These are phyloP conservation scores for Odontesthes bonariensis DNA, from an alignment of 2,113 vertebrate genomes.

Conservation along the genomic window DNA sequence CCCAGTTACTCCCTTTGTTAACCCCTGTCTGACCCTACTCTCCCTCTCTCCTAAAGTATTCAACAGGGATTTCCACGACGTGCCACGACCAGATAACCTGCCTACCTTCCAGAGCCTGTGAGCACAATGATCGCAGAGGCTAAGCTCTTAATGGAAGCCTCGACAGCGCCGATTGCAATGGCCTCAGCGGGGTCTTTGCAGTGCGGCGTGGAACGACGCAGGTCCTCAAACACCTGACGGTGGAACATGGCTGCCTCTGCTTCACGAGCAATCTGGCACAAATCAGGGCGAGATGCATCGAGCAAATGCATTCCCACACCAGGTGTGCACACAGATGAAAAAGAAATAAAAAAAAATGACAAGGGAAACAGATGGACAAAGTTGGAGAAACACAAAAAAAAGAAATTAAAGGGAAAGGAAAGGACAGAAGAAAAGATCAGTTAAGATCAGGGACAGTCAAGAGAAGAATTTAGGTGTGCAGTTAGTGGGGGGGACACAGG, in stretches of 20 bases:
- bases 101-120: slow-evolving; percentile 99
- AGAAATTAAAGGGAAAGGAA: not conserved
- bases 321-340: slow-evolving; percentile 4
- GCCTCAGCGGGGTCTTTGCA: slow-evolving; percentile 92
- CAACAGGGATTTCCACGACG: slow-evolving; percentile 6
- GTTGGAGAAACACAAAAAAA: slow-evolving; percentile 11
- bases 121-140: slow-evolving; percentile 95
- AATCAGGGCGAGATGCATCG: slow-evolving; percentile 55
- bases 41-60: slow-evolving; percentile 37
- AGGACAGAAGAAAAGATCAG: not conserved
- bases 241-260: slow-evolving; percentile 99
- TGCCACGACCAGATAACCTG: slow-evolving; percentile 45
- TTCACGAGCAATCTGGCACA: slow-evolving; percentile 95
- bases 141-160: slow-evolving; percentile 98
- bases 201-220: slow-evolving; percentile 90
- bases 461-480: slow-evolving; percentile 34
- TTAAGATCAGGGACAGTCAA: not conserved
- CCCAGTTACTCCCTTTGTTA: slow-evolving; percentile 21
- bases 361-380: slow-evolving; percentile 10
- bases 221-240: slow-evolving; percentile 97
- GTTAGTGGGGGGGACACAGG: slow-evolving; percentile 39
- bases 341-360: not conserved
- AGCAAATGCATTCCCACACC: slow-evolving; percentile 47
- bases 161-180: slow-evolving; percentile 95
- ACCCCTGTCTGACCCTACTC: slow-evolving; percentile 77